Base-by-base conservation (phyloP, 2,113 vertebrate species). In the Galeopterus variegatus region DNA sequence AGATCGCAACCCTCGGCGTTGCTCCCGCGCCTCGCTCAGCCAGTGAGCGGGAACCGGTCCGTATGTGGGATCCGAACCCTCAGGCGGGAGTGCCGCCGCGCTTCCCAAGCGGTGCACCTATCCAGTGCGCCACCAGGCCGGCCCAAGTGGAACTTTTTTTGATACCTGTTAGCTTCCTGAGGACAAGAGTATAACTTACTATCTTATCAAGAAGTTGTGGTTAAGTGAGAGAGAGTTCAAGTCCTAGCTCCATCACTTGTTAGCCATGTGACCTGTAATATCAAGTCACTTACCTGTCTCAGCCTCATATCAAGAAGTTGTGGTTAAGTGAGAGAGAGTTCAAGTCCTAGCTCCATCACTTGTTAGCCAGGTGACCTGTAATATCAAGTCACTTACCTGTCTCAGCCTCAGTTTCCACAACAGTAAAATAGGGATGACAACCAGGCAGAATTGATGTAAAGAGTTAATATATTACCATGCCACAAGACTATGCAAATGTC, bases 401-500 rank as follows among this genome's bases (percentile, higher is more conserved):
- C 36, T 87, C n/a, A 64, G 75, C 36, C 72, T 81, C 50, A 41
- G 3, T 75, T 95, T 95, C 65, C 58, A 91, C 72, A 81, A 10
- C 28, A 64, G 19, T 64, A 75, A 95, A 96, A 80, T 81, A 10
- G 23, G 83, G 23, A 50, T 83, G n/a, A 87, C 90, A 83, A 90
- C 26, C 8, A 83, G 48, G 19, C 50, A 79, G 69, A 82, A 36
- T 67, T 90, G 36, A 58, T 86, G 18, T 86, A 33, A 88, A 50
- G 19, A 69, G 19, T 58, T 81, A 88, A 73, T 31, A n/a, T 26
- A 89, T 54, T 72, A 92, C 9, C 11, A 84, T 69, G 19, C 56
- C 90, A 96, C 91, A 94, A 17, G 28, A 91, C 56, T 88, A 28
- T 33, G 73, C 45, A 93, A 85, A 81, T 88, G 26, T 88, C 58